Evolutionary conservation across 2,888 invertebrate species (phyloP).

Genomic region (Thereva nobilitata): DNA sequence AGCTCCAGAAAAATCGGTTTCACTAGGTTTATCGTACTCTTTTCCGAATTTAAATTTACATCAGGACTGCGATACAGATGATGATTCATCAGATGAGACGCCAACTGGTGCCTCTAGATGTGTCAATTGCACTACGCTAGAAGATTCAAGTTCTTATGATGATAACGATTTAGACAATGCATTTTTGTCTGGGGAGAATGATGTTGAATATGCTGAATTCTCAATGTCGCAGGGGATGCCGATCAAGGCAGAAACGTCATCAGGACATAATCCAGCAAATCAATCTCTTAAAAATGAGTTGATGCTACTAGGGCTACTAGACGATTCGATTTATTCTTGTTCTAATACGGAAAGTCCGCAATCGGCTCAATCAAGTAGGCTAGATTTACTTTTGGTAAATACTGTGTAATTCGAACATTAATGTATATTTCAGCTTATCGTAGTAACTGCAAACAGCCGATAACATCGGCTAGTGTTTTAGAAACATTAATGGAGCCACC

Average conservation of each 20-base stretch:
- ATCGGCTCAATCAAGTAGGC: constrained; percentile 32
- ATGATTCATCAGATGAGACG: constrained; percentile 37
- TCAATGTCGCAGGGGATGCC: constrained; percentile 51
- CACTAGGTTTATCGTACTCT: constrained; percentile 59
- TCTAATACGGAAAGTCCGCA: neutral
- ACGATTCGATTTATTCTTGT: constrained; percentile 44
- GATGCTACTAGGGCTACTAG: constrained; percentile 64
- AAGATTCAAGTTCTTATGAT: constrained; percentile 74
- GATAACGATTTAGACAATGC: constrained; percentile 85
- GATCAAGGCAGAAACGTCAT: constrained; percentile 34
- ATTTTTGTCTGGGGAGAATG: constrained; percentile 79
- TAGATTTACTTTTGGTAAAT: constrained; percentile 1
- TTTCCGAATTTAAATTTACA: constrained; percentile 58
- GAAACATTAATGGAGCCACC: constrained; percentile 46
- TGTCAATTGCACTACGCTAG: constrained; percentile 56
- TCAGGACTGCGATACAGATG: constrained; percentile 39
- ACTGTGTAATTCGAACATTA: constrained; percentile 10
- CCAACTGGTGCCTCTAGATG: constrained; percentile 9
- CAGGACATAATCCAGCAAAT: constrained; percentile 12
- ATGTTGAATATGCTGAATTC: constrained; percentile 68
- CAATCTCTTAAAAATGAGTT: constrained; percentile 60
- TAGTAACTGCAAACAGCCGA: constrained; percentile 40
- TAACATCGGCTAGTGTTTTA: constrained; percentile 44
- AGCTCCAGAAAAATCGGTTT: constrained; percentile 44
- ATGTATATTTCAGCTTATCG: constrained; percentile 30